Base-by-base conservation (phyloP, 2,797 vertebrate species). In the Danio tinwini region DNA sequence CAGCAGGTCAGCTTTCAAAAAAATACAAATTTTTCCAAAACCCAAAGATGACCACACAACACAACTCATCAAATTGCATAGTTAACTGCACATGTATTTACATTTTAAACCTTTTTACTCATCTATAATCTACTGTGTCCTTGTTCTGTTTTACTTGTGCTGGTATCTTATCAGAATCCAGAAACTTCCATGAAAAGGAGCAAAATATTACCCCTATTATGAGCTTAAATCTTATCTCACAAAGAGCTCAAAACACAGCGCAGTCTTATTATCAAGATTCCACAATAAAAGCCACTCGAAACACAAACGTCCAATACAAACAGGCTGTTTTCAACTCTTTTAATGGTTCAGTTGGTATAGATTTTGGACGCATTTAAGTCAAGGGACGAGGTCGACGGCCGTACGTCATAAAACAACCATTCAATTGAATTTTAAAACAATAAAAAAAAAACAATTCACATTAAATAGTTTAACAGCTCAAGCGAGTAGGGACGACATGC, bases 321-420 rank as follows among this genome's bases (percentile, higher is more conserved):
- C 29, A 16, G 37, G 19, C 71, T 78, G 88, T 91, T 93, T 92
- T 89, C 93, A 93, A 91, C 88, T 89, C 90, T 87, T 89, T 94
- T 94, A 93, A 93, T 93, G 90, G 90, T 93, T 93, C 91, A 91
- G 86, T 91, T 92, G 89, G 90, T 92, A 92, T 90, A 92, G 90
- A 89, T 89, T 93, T 94, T 91, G 93, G 92, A 94, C 93, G 93
- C 92, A 92, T 93, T 91, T 89, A 90, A 64, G 88, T 92, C 87
- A 90, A 91, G 76, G 58, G 85, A 93, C 88, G 91, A 90, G 86
- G 88, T 90, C 89, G 91, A 92, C 90, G 92, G 88, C 91, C 90
- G 86, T 88, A 89, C 76, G 85, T 90, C 88, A 56, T 53, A 62
- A 81, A 90, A 74, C 87, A 64, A 37, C 14, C 19, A 78, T 61